Evolutionary conservation across 2,797 vertebrate genomes (phyloP).

Genomic region (Prionace glauca): DNA sequence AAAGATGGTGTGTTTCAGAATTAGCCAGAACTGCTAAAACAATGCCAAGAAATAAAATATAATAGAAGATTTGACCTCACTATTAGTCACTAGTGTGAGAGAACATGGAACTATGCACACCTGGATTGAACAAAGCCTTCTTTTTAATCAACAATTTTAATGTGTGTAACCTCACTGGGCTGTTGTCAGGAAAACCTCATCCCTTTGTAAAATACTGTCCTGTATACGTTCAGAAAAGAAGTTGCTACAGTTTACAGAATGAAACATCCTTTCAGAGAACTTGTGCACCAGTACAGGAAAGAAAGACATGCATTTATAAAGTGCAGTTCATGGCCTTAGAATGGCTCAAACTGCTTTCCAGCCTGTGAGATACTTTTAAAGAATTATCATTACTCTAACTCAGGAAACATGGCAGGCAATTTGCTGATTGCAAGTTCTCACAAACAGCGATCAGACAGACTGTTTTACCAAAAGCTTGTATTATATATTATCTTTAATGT

Average conservation of each 20-base stretch:
- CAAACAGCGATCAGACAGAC: neutral
- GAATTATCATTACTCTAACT: neutral
- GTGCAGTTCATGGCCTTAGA: neutral
- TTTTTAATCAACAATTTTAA: neutral
- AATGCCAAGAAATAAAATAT: neutral
- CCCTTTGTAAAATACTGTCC: slow-evolving; percentile 33
- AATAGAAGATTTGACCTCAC: neutral
- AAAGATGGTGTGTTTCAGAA: neutral
- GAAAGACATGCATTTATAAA: neutral
- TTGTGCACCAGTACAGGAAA: neutral
- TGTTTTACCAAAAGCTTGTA: neutral
- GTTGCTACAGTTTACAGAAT: neutral
- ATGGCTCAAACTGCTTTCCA: neutral
- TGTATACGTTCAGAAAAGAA: neutral
- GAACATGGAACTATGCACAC: neutral
- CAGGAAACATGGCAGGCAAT: neutral
- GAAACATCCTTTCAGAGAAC: neutral
- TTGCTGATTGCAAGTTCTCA: neutral
- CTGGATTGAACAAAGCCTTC: neutral
- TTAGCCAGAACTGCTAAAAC: neutral
- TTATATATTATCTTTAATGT: neutral
- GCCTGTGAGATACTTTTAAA: neutral
- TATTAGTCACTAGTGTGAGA: neutral
- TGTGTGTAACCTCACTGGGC: neutral
- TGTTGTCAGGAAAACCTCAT: slow-evolving; percentile 23